Percentiles rank a stretch among this genome's conserved stretches.
phyloP scores from a whole-genome alignment of 2,888 invertebrate genomes.

The Amiota minor region DNA sequence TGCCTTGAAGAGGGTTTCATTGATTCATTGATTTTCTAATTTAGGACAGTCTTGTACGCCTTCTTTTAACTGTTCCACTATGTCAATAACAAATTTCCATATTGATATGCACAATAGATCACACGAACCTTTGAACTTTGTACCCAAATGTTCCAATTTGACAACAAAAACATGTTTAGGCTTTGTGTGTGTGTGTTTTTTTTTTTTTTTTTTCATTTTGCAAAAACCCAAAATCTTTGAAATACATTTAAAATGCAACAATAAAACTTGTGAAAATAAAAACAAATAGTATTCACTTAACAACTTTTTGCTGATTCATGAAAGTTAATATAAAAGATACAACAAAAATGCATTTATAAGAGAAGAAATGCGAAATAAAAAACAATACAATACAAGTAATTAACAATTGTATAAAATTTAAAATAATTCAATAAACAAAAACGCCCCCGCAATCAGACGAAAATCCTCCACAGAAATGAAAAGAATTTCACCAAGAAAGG shows the following conservation, averaged over 20 bases:
- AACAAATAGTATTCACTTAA: too few relatives aligned
- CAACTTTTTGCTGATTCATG: too few relatives aligned
- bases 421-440: background rate
- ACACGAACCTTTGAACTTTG: too few relatives aligned
- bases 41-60: too few relatives aligned
- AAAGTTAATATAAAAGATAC: too few relatives aligned
- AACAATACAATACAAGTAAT: background rate
- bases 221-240: background rate
- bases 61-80: too few relatives aligned
- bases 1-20: too few relatives aligned
- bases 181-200: background rate
- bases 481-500: background rate
- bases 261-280: background rate
- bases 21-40: too few relatives aligned
- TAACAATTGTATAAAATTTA: too few relatives aligned
- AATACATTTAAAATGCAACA: slow-evolving; percentile 2
- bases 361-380: background rate
- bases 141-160: too few relatives aligned
- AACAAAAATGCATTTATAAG: background rate
- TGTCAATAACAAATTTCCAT: too few relatives aligned
- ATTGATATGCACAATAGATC: too few relatives aligned
- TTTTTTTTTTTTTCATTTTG: background rate
- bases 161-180: background rate
- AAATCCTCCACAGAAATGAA: background rate
- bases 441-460: background rate